Conservation (phyloP, 2,797 vertebrate genomes). For the Merluccius polli region DNA sequence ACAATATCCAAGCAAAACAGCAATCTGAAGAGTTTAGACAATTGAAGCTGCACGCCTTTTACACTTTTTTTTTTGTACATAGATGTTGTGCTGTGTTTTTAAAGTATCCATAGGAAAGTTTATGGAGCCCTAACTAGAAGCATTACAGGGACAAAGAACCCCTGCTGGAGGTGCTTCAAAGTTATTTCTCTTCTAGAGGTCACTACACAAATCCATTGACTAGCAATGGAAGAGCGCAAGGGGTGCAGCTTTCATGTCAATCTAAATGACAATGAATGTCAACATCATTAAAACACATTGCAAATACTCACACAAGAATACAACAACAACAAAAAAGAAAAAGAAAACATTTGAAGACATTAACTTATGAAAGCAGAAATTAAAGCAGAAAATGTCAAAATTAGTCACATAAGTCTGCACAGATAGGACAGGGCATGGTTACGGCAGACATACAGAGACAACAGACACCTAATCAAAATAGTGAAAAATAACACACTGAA, state of each 20-base stretch:
- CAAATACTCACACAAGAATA: slow-evolving; percentile 61
- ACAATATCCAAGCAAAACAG: slow-evolving; percentile 8
- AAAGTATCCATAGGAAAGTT: background rate
- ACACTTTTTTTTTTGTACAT: background rate
- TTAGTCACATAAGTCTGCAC: slow-evolving; percentile 58
- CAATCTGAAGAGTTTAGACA: background rate
- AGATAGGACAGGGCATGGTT: slow-evolving; percentile 36
- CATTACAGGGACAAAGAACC: background rate
- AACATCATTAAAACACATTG: background rate
- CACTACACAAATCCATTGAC: background rate
- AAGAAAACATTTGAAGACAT: slow-evolving; percentile 47
- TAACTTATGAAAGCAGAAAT: slow-evolving; percentile 54
- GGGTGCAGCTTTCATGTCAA: slow-evolving; percentile 41
- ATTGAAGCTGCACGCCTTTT: slow-evolving; percentile 16
- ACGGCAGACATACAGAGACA: slow-evolving; percentile 30
- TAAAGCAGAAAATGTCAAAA: slow-evolving; percentile 60
- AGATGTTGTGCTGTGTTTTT: background rate
- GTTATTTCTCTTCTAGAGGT: background rate
- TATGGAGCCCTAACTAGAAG: background rate
- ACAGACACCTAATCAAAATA: slow-evolving; percentile 10
- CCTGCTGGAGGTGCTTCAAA: background rate
- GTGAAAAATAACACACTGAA: slow-evolving; percentile 1
- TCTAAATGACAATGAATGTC: background rate
- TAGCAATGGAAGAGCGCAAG: background rate
- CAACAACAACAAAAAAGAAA: slow-evolving; percentile 31